Evolutionary conservation across 2,113 vertebrate genomes (phyloP), one percentile per base, ranked within the genome.

Genomic region (Cryptotis parvus): DNA sequence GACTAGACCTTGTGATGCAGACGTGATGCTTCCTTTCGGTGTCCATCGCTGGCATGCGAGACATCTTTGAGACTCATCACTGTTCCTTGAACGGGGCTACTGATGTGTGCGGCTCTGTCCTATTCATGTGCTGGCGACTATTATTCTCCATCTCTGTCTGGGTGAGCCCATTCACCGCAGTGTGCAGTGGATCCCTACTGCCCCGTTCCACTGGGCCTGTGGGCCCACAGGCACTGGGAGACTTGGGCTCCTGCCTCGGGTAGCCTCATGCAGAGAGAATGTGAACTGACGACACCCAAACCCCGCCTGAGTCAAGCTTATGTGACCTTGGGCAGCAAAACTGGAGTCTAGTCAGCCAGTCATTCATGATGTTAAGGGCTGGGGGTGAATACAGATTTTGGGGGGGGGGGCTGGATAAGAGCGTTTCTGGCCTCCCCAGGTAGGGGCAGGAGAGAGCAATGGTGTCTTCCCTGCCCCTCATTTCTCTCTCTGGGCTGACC

Each of bases 51-150:
- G 88, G 41, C 91, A 83, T 86, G 65, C 14, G 26, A 39, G 55
- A 22, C 31, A 41, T 22, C 86, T 87, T 76, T 6, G 45, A 74
- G 43, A 65, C 78, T 81, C 89, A 90, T 81, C 65, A 76, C 58
- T 78, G 24, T 91, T 85, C 80, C 76, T 77, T 77, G 12, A 73
- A 93, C 70, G 81, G 90, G 31, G 0, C 41, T 68, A 75, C 76
- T 76, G n/a, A 69, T 73, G 7, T 29, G n/a, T 33, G 26, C 85
- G 29, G 27, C 35, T 90, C 52, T 93, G 20, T 79, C 72, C 39
- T 76, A 68, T 69, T 72, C n/a, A n/a, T n/a, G n/a, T n/a, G n/a
- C n/a, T n/a, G n/a, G n/a, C n/a, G n/a, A n/a, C n/a, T n/a, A n/a
- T n/a, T n/a, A n/a, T n/a, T n/a, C n/a, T n/a, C n/a, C n/a, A n/a